Percentiles rank a stretch among this genome's conserved stretches.
Evolutionary conservation across 2,113 vertebrate genomes (phyloP).

Genomic region (Phaethornis superciliosus): DNA sequence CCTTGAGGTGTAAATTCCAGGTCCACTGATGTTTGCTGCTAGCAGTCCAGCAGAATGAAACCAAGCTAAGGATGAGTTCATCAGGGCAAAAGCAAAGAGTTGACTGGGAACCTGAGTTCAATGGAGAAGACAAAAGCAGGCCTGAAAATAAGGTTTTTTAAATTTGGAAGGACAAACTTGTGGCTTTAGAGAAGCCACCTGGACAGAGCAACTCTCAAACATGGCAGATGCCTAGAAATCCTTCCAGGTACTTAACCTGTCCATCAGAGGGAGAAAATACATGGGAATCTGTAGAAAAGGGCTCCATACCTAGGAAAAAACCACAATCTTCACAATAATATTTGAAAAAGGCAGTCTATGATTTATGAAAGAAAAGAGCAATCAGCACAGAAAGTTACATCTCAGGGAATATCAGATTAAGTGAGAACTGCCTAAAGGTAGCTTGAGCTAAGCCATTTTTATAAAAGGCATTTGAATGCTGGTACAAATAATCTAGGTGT

Average conservation of each 20-base stretch:
- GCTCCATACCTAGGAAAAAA: background rate
- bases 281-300: background rate
- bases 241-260: background rate
- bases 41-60: background rate
- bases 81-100: background rate
- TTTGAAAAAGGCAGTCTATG: background rate
- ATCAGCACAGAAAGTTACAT: background rate
- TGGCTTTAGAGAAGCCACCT: background rate
- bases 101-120: background rate
- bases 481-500: background rate
- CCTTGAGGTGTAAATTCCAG: background rate
- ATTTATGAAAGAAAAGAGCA: background rate
- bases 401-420: background rate
- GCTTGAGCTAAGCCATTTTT: background rate
- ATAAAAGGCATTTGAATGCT: background rate
- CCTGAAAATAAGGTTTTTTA: background rate
- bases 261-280: background rate
- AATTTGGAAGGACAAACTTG: background rate
- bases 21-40: background rate
- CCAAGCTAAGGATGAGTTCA: background rate
- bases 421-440: background rate
- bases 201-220: background rate
- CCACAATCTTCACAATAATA: background rate
- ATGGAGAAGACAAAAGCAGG: background rate
- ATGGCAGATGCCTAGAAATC: background rate